A percentile compares a stretch with the other conserved stretches of the same genome.
Conservation (phyloP, 1,140 invertebrate species). For the Euwallacea fornicatus region DNA sequence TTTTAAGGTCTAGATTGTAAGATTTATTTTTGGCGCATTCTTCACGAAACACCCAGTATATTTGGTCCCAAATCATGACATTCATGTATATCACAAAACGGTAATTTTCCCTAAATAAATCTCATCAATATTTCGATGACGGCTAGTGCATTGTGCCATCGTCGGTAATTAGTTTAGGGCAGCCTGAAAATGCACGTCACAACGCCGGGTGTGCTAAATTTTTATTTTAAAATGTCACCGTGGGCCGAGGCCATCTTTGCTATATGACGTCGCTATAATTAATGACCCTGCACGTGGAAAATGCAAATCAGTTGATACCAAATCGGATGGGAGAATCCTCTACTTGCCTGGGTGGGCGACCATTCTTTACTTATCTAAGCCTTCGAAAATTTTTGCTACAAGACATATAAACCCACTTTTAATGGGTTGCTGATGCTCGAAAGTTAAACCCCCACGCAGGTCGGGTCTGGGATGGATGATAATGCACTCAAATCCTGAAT, state of each 20-base stretch:
- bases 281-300: slow-evolving; percentile 13
- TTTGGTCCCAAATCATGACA: too few relatives aligned
- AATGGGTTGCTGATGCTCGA: too few relatives aligned
- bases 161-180: slow-evolving; percentile 2
- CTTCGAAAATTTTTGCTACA: not conserved
- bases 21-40: too few relatives aligned
- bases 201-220: slow-evolving; percentile 26
- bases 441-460: too few relatives aligned
- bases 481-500: too few relatives aligned
- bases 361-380: not conserved
- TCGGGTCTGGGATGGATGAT: too few relatives aligned
- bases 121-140: not conserved
- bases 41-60: too few relatives aligned
- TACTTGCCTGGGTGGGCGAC: not conserved
- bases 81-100: too few relatives aligned
- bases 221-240: slow-evolving; percentile 18
- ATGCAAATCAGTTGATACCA: slow-evolving; percentile 27
- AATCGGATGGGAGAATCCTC: not conserved
- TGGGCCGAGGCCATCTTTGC: slow-evolving; percentile 22
- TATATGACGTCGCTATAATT: slow-evolving; percentile 18
- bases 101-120: too few relatives aligned
- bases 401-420: not conserved
- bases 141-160: slow-evolving; percentile 12
- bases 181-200: slow-evolving; percentile 10
- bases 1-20: too few relatives aligned